Base-by-base conservation (phyloP, 2,113 vertebrate genomes). In the Barbus barbus region DNA sequence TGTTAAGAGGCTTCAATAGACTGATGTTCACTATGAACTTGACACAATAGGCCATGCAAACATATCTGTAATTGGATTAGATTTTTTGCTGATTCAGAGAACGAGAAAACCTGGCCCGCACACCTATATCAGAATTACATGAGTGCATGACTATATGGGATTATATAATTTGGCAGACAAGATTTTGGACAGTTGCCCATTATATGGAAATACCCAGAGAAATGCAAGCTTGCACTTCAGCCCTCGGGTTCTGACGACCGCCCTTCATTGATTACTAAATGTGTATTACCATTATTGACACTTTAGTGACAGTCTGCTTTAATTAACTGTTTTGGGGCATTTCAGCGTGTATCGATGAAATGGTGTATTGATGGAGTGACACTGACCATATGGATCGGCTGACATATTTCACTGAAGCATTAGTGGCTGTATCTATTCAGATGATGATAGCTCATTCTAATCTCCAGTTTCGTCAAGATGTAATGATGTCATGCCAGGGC, bases 151-250 rank as follows among this genome's bases (percentile, higher is more conserved):
- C 36, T 63, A 48, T 77, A 75, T 44, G 28, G 58, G 18, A 56
- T 74, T 80, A 83, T 78, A 46, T 84, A 81, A 76, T 84, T 84
- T 75, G 82, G 69, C 82, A 81, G 82, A 80, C 63, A 53, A 48
- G 36, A 67, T 84, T 87, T 84, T 87, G 86, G 84, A 85, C 81
- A 60, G 67, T 80, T 16, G 86, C 84, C 84, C 58, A 82, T 81
- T 71, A 74, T 51, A 83, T 81, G 76, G 16, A 67, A 74, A 87
- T 72, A 71, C 65, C n/a, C 51, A 5, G 9, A 73, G 69, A 86
- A 84, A 74, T 81, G 87, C 87, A 88, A 78, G 72, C 82, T 88
- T 88, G 84, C 78, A 84, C 18, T 76, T 85, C 65, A 75, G 78
- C 5, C 18, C 22, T 79, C 36, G 14, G 33, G 24, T 78, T 81